Evolutionary conservation across 1,140 invertebrate species (phyloP), one percentile per base, ranked within the genome.

Genomic region (Drosophila aff.): DNA sequence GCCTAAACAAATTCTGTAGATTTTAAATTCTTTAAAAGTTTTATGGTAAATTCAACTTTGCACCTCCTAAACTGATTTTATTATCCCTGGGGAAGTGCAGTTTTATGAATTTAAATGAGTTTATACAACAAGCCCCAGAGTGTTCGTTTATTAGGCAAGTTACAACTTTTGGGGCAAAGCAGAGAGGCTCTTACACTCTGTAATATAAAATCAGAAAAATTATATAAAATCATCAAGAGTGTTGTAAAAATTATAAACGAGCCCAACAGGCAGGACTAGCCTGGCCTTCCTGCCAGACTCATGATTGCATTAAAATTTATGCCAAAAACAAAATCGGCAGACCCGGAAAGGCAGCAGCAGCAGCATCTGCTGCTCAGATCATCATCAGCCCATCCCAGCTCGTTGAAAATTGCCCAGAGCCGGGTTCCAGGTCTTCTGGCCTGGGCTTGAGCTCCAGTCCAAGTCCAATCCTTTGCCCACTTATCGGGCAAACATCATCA

Each of bases 401-500:
- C 47, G 76, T 78, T 79, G 75, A 79, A 77, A 79, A 71, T 79
- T 79, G 76, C 76, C 78, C 63, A 41, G 18, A 79, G 52, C 52
- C 49, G 16, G 53, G 43, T 60, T 38, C 33, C 52, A 55, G 13
- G 50, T 53, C 52, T 16, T 21, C 18, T 23, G 33, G 33, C 31
- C 18, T 21, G 11, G 36, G 49, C 40, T 53, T 15, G 8, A n/a
- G 36, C 23, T 40, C 36, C 43, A 31, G 50, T 5, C 50, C 50
- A 13, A 21, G 40, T 53, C 26, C 36, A 43, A 61, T 52, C 68
- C 38, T 61, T 47, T 36, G 68, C 50, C 82, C 78, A 72, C 73
- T 85, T 85, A 85, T 85, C 74, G 76, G 68, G 67, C 78, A 85
- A 78, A 78, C 81, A 85, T 85, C 77, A 84, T 77, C 82, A 85